Conservation (phyloP, 2,113 vertebrate genomes). For the Anseranas semipalmata region DNA sequence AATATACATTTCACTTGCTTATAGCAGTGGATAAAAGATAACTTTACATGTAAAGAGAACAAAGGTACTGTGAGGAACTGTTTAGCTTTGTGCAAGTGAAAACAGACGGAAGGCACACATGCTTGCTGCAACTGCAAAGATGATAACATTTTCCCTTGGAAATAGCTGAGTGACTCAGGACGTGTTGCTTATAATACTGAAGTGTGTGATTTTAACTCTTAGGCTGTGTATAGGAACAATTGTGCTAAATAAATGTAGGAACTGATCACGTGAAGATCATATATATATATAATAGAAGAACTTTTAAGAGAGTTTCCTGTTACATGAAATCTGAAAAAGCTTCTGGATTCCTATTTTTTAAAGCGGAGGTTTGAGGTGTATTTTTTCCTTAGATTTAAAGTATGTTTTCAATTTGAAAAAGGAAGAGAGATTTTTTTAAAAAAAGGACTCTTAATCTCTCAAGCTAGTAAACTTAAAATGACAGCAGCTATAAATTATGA, state of each 20-base stretch:
- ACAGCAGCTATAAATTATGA: constrained; percentile 56
- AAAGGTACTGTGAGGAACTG: neutral
- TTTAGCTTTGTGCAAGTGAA: neutral
- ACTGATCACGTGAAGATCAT: neutral
- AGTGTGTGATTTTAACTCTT: neutral
- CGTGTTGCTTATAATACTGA: neutral
- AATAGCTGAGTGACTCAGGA: neutral
- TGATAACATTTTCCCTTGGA: neutral
- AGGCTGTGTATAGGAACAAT: neutral
- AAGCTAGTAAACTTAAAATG: constrained; percentile 39
- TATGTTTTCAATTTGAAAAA: neutral
- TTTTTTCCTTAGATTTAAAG: neutral
- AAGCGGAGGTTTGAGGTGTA: neutral
- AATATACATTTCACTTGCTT: neutral
- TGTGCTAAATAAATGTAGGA: neutral
- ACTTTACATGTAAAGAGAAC: neutral
- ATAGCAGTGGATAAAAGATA: neutral
- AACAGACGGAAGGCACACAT: neutral
- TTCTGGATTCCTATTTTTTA: neutral
- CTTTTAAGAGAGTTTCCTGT: neutral
- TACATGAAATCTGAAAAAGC: neutral
- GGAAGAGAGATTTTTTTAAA: neutral
- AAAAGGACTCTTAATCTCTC: neutral
- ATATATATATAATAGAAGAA: neutral
- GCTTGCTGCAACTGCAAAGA: neutral